Conservation (phyloP, 2,888 invertebrate species). For the Epirrhoe alternata region DNA sequence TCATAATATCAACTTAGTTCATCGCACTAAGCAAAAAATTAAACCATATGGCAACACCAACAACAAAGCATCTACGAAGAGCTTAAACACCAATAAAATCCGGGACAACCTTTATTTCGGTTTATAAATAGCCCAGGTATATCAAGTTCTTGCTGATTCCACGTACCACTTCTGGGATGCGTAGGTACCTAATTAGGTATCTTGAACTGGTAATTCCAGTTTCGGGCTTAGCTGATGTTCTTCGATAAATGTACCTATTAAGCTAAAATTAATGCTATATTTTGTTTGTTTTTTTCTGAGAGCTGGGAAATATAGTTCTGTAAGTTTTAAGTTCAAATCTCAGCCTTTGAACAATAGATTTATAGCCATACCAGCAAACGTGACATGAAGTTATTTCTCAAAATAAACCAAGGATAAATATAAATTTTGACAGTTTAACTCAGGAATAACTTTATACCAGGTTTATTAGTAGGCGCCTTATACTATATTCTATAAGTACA, state of each 20-base stretch:
- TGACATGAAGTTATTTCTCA: too few relatives aligned
- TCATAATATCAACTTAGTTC: not conserved
- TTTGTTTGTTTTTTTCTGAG: not conserved
- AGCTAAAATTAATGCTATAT: constrained; percentile 2
- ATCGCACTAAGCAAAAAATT: not conserved
- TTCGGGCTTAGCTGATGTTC: constrained; percentile 27
- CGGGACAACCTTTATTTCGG: constrained; percentile 53
- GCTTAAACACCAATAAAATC: constrained; percentile 27
- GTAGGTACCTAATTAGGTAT: constrained; percentile 49
- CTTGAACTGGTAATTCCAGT: constrained; percentile 58
- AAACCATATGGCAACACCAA: constrained; percentile 30
- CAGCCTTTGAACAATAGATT: too few relatives aligned
- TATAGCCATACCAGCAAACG: too few relatives aligned
- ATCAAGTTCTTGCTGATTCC: constrained; percentile 41
- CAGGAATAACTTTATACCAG: too few relatives aligned
- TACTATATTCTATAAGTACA: too few relatives aligned
- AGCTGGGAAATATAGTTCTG: not conserved
- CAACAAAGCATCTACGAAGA: constrained; percentile 23
- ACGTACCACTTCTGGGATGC: constrained; percentile 32
- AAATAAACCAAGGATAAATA: too few relatives aligned
- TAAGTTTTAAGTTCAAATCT: too few relatives aligned
- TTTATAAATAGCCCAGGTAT: constrained; percentile 60
- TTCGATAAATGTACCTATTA: constrained; percentile 7
- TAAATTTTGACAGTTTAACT: too few relatives aligned
- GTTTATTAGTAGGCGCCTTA: too few relatives aligned